Evolutionary conservation across 2,797 vertebrate genomes (phyloP).

Genomic region (Alca torda): DNA sequence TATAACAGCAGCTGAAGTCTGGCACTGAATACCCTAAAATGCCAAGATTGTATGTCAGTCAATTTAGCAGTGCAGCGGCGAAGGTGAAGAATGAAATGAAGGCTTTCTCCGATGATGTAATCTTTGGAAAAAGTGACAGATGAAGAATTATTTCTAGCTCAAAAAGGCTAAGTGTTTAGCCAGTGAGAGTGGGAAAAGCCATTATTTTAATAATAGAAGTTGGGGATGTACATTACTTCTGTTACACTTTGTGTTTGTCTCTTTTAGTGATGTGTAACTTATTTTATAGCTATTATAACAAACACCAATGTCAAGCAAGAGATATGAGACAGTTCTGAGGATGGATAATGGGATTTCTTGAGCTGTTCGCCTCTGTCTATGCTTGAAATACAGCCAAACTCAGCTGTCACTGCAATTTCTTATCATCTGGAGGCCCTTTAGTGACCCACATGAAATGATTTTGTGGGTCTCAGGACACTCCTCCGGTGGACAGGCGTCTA

Average conservation of each 20-base stretch:
- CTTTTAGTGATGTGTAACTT: conserved; percentile 5
- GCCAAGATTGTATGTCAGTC: conserved; percentile 40
- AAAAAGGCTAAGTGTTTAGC: conserved; percentile 1
- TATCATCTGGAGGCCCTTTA: background rate
- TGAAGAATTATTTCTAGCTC: conserved; percentile 29
- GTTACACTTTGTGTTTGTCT: conserved; percentile 30
- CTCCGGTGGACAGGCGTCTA: background rate
- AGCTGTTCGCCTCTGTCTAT: background rate
- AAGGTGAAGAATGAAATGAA: conserved; percentile 8
- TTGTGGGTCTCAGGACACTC: background rate
- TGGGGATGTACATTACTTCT: background rate
- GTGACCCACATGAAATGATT: rapidly evolving
- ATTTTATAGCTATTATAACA: background rate
- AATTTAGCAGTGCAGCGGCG: conserved; percentile 17
- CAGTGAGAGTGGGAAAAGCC: background rate
- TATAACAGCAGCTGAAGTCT: conserved; percentile 45
- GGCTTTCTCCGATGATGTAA: background rate
- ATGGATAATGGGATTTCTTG: background rate
- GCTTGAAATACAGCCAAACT: background rate
- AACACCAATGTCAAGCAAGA: background rate
- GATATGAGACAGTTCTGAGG: background rate
- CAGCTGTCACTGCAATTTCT: background rate
- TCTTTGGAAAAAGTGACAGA: background rate
- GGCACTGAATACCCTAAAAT: conserved; percentile 34
- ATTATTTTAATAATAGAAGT: conserved; percentile 39